Evolutionary conservation across 2,888 invertebrate genomes (phyloP).

Genomic region (Ophion ventricosus): DNA sequence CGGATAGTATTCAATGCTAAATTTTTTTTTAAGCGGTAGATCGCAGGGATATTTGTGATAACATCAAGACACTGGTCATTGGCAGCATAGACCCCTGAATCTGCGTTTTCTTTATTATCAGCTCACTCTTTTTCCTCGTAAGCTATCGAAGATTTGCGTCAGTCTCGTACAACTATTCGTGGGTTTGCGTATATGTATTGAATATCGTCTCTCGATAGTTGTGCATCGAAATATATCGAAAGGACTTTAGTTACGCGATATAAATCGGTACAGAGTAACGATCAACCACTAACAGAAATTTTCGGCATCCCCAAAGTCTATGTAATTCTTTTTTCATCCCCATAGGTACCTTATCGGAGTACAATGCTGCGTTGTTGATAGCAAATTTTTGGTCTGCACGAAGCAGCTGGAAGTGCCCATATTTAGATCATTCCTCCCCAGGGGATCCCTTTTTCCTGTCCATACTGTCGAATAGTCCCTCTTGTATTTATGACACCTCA

Average conservation of each 20-base stretch:
- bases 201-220: too few species aligned
- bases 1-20: too few species aligned
- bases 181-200: too few species aligned
- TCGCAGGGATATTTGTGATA: too few species aligned
- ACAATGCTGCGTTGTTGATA: neutral
- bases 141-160: too few species aligned
- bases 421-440: neutral
- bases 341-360: neutral
- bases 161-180: too few species aligned
- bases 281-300: neutral
- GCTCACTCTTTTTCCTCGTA: too few species aligned
- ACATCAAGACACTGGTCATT: too few species aligned
- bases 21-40: too few species aligned
- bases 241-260: neutral
- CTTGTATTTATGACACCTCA: constrained; percentile 31
- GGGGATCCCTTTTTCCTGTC: neutral
- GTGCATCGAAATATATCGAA: neutral
- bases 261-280: neutral
- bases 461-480: constrained; percentile 11
- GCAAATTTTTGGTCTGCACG: neutral
- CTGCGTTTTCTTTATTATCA: too few species aligned
- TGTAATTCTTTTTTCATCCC: neutral
- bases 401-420: neutral
- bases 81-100: too few species aligned
- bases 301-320: neutral